Evolutionary conservation across 1,140 invertebrate species (phyloP), one percentile per base, ranked within the genome.

Genomic region (Bicyclus anynana): DNA sequence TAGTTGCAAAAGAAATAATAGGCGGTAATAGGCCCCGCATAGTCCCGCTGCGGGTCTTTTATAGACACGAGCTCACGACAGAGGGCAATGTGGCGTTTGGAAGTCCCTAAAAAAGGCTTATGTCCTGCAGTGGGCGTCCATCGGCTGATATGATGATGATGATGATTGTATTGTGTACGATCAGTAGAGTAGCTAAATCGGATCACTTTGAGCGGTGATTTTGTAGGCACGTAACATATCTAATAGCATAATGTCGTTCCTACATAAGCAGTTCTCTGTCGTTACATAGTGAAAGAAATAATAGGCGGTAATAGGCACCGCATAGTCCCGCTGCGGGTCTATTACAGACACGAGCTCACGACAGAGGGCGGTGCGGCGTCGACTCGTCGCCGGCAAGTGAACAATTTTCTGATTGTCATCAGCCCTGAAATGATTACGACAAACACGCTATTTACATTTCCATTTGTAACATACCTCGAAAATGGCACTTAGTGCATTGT

Each of bases 381-480:
- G 62, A 49, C 54, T 60, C 67, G 72, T 68, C 75, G 75, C 72
- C 74, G 70, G 75, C 77, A 79, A 80, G 66, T 80, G 74, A 84
- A 72, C 81, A 84, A 87, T 87, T 87, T 84, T 78, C 78, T 84
- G 84, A 87, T 87, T 80, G 56, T 59, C 64, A 87, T 87, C 81
- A 65, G 46, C 54, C 49, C 49, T 72, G 74, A 79, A 77, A 82
- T 78, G 72, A 80, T 82, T 80, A 82, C 72, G 70, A 73, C 77
- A 81, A 76, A 82, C 78, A 72, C 74, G 76, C 67, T 69, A 75
- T 79, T 84, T 84, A 83, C 81, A 77, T 76, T 80, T 78, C 77
- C 80, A 83, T 85, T 82, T 85, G 73, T 84, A 74, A 55, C 44
- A 33, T 55, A 55, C 33, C 26, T 47, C 44, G 16, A 38, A 47